Evolutionary conservation across 1,140 invertebrate species (phyloP).

Genomic region (Antheraea pernyi): DNA sequence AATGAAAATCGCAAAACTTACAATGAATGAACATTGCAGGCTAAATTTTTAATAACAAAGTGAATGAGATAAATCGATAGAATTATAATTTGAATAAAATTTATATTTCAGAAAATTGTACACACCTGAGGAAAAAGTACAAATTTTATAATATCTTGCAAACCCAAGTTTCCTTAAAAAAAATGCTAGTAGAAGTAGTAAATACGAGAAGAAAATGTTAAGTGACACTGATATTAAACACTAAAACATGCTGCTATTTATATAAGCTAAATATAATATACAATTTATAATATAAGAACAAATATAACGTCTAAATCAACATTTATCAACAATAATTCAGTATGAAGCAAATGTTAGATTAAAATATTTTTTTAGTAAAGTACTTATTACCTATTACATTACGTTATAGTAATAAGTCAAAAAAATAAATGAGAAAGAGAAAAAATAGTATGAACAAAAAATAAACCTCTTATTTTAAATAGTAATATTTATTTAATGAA

Average conservation of each 20-base stretch:
- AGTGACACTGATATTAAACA: slow-evolving; percentile 43
- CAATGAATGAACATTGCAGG: slow-evolving; percentile 48
- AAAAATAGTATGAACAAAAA: slow-evolving; percentile 37
- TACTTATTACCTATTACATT: slow-evolving; percentile 14
- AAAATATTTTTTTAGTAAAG: slow-evolving; percentile 4
- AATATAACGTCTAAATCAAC: slow-evolving; percentile 24
- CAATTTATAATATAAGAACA: slow-evolving; percentile 29
- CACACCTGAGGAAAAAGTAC: slow-evolving; percentile 72
- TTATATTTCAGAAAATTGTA: slow-evolving; percentile 79
- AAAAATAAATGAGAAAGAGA: slow-evolving; percentile 13
- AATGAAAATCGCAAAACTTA: slow-evolving; percentile 32
- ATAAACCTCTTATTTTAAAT: slow-evolving; percentile 71
- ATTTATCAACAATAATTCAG: slow-evolving; percentile 21
- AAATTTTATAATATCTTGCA: slow-evolving; percentile 58
- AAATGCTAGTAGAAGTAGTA: slow-evolving; percentile 59
- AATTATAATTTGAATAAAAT: slow-evolving; percentile 60
- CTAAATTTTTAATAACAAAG: slow-evolving; percentile 37
- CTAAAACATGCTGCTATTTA: slow-evolving; percentile 47
- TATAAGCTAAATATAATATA: slow-evolving; percentile 47
- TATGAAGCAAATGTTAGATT: slow-evolving; percentile 5
- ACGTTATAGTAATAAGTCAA: background rate
- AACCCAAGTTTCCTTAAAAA: slow-evolving; percentile 57
- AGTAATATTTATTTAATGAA: slow-evolving; percentile 75
- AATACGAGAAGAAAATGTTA: slow-evolving; percentile 60
- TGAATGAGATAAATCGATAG: slow-evolving; percentile 27